Evolutionary conservation across 2,797 vertebrate genomes (phyloP).

Genomic region (Pachyuromys duprasi): DNA sequence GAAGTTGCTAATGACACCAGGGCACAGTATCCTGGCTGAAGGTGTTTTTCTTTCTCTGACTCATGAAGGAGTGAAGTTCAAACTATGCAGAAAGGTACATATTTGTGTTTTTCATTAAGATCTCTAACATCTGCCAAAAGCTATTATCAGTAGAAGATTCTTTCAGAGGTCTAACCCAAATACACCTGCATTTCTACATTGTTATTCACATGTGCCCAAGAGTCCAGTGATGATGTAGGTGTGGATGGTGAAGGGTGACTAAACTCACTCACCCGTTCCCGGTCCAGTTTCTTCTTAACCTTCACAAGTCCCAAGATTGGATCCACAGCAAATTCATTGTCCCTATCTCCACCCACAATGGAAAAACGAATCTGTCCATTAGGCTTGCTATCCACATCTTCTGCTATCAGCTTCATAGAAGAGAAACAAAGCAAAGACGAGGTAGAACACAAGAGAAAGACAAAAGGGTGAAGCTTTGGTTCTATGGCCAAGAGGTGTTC

Average conservation of each 20-base stretch:
- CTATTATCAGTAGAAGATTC: constrained; percentile 8
- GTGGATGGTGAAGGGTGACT: constrained; percentile 5
- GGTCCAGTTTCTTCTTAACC: constrained; percentile 96
- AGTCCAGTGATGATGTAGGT: background rate
- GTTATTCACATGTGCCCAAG: too few species aligned
- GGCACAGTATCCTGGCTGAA: background rate
- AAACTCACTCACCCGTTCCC: constrained; percentile 92
- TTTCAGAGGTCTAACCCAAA: constrained; percentile 15
- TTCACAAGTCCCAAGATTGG: constrained; percentile 93
- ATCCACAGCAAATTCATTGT: constrained; percentile 95
- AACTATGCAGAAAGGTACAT: background rate
- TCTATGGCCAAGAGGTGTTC: background rate
- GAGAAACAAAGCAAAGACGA: constrained; percentile 46
- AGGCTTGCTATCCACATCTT: constrained; percentile 94
- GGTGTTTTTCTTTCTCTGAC: background rate
- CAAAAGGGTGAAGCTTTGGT: background rate
- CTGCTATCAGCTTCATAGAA: constrained; percentile 92
- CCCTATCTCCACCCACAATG: constrained; percentile 93
- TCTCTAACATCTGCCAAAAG: background rate
- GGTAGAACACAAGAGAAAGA: background rate
- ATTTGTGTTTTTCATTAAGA: background rate
- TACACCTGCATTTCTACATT: background rate
- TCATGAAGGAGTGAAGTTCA: background rate
- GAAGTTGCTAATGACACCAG: background rate
- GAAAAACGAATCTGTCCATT: constrained; percentile 95